Evolutionary conservation across 2,113 vertebrate genomes (phyloP), one percentile per base, ranked within the genome.

Genomic region (Oryzias celebensis): DNA sequence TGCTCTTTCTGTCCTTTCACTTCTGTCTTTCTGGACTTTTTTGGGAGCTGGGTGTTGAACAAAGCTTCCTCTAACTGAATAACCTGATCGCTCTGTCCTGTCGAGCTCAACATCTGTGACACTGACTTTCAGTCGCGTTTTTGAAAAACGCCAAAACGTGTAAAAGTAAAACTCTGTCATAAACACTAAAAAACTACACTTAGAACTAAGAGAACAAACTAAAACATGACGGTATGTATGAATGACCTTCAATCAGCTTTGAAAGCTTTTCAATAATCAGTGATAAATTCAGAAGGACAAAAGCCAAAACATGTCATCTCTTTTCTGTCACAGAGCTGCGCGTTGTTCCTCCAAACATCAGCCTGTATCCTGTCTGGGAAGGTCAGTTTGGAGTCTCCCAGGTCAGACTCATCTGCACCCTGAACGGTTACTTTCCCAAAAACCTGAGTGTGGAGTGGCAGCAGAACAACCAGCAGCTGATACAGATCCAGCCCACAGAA

Each of bases 1-100:
- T 86, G 78, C 70, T 72, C 62, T 52, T 53, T 14, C 46, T 23
- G 2, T 17, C 45, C 58, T 88, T 85, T 90, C 89, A 83, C 66
- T 91, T 91, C 88, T 90, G 56, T 54, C 55, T 85, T 75, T 75
- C 67, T n/a, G 55, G 46, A 16, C 69, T 78, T 69, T 80, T 56
- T 77, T 75, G 64, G 22, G 52, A 45, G 22, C 47, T 65, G 71
- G 61, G 42, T 78, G 63, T 88, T 83, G 62, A 58, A 59, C 55
- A 72, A 70, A 45, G 63, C 65, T 84, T 77, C 73, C 46, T 68
- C 78, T 67, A 58, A 71, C 84, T 78, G 73, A 71, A 58, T 20
- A 51, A 62, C 36, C 41, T 78, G 68, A 68, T 81, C 60, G 5
- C 77, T 85, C 78, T 80, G 77, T 71, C 65, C 26, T 81, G 54